Evolutionary conservation across 2,888 invertebrate species (phyloP), one percentile per base, ranked within the genome.

Genomic region (Dryocosmus kuriphilus): DNA sequence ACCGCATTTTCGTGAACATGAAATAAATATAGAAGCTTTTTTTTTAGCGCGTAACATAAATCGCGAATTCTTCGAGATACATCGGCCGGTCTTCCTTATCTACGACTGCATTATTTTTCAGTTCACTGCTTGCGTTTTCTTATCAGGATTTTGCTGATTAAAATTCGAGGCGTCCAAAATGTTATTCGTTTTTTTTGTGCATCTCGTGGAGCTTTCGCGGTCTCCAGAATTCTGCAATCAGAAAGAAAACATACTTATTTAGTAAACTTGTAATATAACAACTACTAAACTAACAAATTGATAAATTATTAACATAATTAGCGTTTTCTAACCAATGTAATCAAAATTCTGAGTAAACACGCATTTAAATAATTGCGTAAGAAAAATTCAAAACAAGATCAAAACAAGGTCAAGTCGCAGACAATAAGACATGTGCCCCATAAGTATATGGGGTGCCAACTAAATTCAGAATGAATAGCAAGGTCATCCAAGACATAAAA

Each of bases 211-310:
- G 77, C 77, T 90, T 91, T 60, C 90, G 86, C 63, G 89, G 84
- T 79, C 89, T 86, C 91, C 91, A 90, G 76, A 86, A 91, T 83
- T 91, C 91, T 91, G 90, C 51, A 87, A 88, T 78, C 84, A 65
- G 76, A 80, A 41, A 65, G n/a, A 62, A 61, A 61, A 24, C 16
- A 11, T 22, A 16, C 35, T 11, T 7, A 63, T 8, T 63, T 63
- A 63, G 9, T 63, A 32, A 35, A 27, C 9, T 30, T 30, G 62
- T 6, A 7, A 19, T n/a, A n/a, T n/a, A 51, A 46, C 19, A 46
- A 3, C 14, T 3, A 14, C 0, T 1, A 57, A 24, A 57, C 4
- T 14, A 51, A n/a, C n/a, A n/a, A n/a, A n/a, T n/a, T n/a, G n/a
- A n/a, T n/a, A n/a, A n/a, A n/a, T n/a, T n/a, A n/a, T n/a, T n/a